Evolutionary conservation across 1,140 invertebrate genomes (phyloP), one percentile per base, ranked within the genome.

Genomic region (Drosophila asahinai): DNA sequence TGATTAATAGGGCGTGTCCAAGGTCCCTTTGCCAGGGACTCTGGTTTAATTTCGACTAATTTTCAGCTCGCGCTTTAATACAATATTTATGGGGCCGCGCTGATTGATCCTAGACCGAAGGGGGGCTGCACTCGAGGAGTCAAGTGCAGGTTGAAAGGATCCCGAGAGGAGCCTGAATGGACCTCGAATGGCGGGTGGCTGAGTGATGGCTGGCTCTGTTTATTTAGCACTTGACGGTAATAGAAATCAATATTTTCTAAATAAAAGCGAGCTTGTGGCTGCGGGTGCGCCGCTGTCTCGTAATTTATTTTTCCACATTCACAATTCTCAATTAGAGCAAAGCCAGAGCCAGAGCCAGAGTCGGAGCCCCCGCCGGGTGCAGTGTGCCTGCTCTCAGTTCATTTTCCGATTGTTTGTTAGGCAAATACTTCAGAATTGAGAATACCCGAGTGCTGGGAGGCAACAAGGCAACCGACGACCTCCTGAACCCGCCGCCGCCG

Each of bases 231-330:
- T 90, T 77, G 79, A 68, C 68, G 79, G 76, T 86, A 90, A 90
- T 90, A 90, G 86, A 91, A 90, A 90, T 90, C 86, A 90, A 90
- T 90, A 90, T 90, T 90, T 90, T 90, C 86, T 73, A 90, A 90
- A 90, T 90, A 90, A 86, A 77, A 65, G 65, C 64, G 61, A 51
- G 45, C 43, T 60, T 43, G 47, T 59, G 55, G 62, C 14, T 65
- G 22, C 17, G 55, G 62, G 14, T 65, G 22, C 17, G 36, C 19
- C 47, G 14, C 64, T 84, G 68, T 90, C 84, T 79, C 64, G 86
- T 80, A 90, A 89, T 89, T 89, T 89, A 89, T 89, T 90, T 89
- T 89, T 89, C 81, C 86, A 89, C 86, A 89, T 84, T 89, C 86
- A 90, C 84, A 89, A 89, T 90, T 89, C 86, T 86, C 84, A 89